These are phyloP conservation scores for Pantherophis alleghaniensis DNA, from an alignment of 2,797 vertebrate species.

Conservation along the genomic window DNA sequence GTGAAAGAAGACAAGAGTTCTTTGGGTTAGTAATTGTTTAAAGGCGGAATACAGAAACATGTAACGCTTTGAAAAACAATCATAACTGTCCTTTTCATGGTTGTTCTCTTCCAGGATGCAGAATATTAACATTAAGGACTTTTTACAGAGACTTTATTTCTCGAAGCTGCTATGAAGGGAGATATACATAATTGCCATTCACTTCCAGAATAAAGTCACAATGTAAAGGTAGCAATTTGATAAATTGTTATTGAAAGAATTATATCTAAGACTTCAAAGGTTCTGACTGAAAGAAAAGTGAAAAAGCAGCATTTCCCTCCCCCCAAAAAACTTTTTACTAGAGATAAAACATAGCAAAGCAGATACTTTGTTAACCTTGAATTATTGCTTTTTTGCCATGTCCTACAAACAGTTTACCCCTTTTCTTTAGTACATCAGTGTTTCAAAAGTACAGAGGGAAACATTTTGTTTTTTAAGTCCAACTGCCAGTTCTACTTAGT, in stretches of 20 bases:
- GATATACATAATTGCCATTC: neutral
- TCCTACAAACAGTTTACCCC: neutral
- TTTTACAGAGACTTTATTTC: neutral
- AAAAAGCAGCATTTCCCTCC: neutral
- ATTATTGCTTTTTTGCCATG: neutral
- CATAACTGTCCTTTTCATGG: neutral
- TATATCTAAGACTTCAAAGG: neutral
- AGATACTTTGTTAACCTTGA: neutral
- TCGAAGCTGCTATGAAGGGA: neutral
- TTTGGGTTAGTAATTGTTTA: neutral
- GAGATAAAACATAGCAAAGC: neutral
- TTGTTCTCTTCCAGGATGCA: neutral
- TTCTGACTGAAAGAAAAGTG: neutral
- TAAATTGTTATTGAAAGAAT: neutral
- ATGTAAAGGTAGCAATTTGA: neutral
- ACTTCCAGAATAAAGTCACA: neutral
- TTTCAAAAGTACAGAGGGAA: neutral
- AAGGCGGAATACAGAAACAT: neutral
- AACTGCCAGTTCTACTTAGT: no score
- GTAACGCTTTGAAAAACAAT: neutral
- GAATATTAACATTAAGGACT: neutral
- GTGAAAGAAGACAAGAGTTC: slow-evolving; percentile 5
- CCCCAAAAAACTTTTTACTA: neutral
- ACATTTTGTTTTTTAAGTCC: neutral
- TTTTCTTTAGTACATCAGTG: neutral